Percentiles rank a stretch among this genome's conserved stretches.
phyloP scores from a whole-genome alignment of 1,140 invertebrate species.

The Macrobrachium rosenbergii region DNA sequence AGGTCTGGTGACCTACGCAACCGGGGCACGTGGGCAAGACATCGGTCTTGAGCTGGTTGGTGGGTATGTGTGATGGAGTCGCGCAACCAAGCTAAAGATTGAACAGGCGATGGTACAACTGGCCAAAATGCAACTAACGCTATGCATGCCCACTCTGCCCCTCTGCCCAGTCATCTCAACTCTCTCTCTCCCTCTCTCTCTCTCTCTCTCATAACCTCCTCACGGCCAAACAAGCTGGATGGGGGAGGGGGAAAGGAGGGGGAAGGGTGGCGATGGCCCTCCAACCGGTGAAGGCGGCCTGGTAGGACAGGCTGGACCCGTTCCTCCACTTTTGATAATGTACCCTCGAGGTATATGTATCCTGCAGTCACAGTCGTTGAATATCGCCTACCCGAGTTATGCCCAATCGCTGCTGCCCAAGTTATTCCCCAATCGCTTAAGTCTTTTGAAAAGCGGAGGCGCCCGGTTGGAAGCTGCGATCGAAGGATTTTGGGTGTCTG shows the following conservation, averaged over 20 bases:
- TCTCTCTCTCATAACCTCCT: slow-evolving; percentile 42
- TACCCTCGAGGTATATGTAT: too few species aligned
- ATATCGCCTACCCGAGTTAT: too few species aligned
- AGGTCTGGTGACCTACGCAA: too few species aligned
- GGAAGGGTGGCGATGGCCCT: background rate
- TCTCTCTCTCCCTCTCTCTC: slow-evolving; percentile 43
- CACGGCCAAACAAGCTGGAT: slow-evolving; percentile 21
- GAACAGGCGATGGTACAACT: slow-evolving; percentile 4
- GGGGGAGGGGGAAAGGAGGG: background rate
- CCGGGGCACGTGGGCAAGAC: too few species aligned
- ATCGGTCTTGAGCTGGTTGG: background rate
- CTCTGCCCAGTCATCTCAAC: slow-evolving; percentile 54
- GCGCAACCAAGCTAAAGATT: slow-evolving; percentile 6
- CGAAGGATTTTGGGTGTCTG: too few species aligned
- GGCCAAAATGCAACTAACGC: slow-evolving; percentile 51
- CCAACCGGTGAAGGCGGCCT: background rate
- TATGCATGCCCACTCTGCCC: slow-evolving; percentile 56
- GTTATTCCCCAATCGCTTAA: too few species aligned
- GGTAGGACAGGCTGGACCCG: too few species aligned
- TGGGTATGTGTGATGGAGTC: background rate
- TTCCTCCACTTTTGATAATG: too few species aligned
- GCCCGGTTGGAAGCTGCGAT: too few species aligned
- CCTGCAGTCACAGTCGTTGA: too few species aligned
- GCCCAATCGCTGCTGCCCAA: too few species aligned
- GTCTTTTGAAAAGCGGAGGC: too few species aligned